A percentile compares a stretch with the other conserved stretches of the same genome.
These are phyloP conservation scores for Thermophis baileyi DNA, from an alignment of 2,113 vertebrate species.

Conservation along the genomic window DNA sequence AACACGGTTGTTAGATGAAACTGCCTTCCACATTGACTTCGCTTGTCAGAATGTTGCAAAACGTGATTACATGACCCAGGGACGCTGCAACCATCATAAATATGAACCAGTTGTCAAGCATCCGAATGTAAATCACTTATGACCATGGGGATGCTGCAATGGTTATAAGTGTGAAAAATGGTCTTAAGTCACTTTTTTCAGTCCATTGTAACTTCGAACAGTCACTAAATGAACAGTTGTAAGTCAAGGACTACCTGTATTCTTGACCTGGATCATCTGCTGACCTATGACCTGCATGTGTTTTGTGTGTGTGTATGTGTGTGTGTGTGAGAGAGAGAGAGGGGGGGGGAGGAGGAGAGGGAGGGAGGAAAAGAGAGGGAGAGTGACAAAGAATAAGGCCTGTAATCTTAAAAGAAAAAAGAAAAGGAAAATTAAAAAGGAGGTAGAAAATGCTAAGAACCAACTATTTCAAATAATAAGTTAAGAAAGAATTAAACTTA, in stretches of 20 bases:
- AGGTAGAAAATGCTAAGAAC: neutral
- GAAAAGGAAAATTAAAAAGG: neutral
- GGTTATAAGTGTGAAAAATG: neutral
- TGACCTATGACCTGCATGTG: neutral
- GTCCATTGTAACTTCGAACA: neutral
- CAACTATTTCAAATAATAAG: neutral
- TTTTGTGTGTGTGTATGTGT: neutral
- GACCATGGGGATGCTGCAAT: neutral
- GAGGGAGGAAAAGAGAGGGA: no score
- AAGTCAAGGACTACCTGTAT: neutral
- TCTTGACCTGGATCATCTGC: neutral
- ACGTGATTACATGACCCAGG: neutral
- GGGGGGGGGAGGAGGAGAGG: accelerated
- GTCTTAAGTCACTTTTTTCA: neutral
- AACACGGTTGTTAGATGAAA: neutral
- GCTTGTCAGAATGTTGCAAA: no score
- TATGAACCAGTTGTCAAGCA: neutral
- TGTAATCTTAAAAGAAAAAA: neutral
- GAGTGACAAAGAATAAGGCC: neutral
- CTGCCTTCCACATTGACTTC: neutral
- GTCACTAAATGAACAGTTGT: neutral
- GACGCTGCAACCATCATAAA: neutral
- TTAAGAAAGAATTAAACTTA: neutral
- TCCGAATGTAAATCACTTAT: neutral
- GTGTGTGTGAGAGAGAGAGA: neutral